Base-by-base conservation (phyloP, 2,888 invertebrate genomes). In the Lacanobia wlatinum region DNA sequence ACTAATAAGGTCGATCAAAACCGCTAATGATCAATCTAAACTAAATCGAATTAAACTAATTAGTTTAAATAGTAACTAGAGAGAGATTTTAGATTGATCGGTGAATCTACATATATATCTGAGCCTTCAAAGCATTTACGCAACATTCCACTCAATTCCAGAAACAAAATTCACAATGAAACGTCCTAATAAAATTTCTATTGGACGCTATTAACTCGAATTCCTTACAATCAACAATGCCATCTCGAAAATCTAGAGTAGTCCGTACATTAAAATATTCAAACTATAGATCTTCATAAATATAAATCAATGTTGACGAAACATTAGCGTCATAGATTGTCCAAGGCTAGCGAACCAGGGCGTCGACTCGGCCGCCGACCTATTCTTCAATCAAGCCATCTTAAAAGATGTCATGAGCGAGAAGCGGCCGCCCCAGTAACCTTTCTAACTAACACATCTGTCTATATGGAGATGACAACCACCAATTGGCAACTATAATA, bases 401-500 rank as follows among this genome's bases (percentile, higher is more conserved):
- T 66, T 55, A 62, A 80, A 76, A 82, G 56, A 83, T 84, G 83
- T 83, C 86, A 84, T 70, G 82, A 86, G 50, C 87, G 78, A 79
- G 52, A 68, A 73, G 62, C 73, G 74, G 80, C 61, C 84, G 93
- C 81, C 88, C 93, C 80, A 94, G 84, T 94, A 88, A 94, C 94
- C 93, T 85, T 81, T 82, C 80, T 73, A 68, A 77, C 75, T 34
- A 72, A 78, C 82, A 87, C 93, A 94, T 94, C 87, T 92, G 88
- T 94, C 89, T 91, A 81, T 88, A 90, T 94, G 88, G 84, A 92
- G 88, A 85, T 92, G 95, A 94, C 95, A 94, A 82, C 90, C 78
- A 83, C 67, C 93, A 94, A 94, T 95, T 95, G 93, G 85, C 86
- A 75, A 82, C 84, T 64, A 78, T 87, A 85, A 87, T 92, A 92